Conservation (phyloP, 2,797 vertebrate genomes). For the Harpagifer antarcticus region DNA sequence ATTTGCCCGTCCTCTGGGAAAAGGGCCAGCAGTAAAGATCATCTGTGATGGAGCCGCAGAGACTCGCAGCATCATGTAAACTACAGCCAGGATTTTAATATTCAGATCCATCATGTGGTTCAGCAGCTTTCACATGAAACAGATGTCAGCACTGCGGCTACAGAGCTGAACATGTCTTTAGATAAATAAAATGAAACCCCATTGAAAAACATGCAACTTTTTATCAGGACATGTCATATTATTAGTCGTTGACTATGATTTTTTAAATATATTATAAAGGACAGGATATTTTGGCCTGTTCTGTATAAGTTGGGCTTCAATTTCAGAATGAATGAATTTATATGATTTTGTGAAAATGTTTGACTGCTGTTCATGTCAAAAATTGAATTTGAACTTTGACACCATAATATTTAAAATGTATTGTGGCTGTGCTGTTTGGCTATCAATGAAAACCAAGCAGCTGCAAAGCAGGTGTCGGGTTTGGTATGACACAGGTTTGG, state of each 20-base stretch:
- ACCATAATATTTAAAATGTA: background rate
- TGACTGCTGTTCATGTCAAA: background rate
- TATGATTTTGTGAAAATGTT: background rate
- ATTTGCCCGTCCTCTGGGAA: constrained; percentile 70
- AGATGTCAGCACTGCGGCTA: constrained; percentile 55
- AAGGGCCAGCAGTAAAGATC: constrained; percentile 42
- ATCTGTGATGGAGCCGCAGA: constrained; percentile 34
- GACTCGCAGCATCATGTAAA: constrained; percentile 39
- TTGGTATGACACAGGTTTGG: too few relatives aligned
- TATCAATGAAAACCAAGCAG: background rate
- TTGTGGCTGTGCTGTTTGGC: background rate
- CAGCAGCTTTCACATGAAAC: constrained; percentile 72
- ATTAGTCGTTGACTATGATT: background rate
- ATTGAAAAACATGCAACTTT: background rate
- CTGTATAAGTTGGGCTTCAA: background rate
- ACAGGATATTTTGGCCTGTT: background rate
- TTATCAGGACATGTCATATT: background rate
- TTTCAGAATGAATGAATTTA: background rate
- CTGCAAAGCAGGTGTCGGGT: background rate
- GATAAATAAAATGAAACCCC: background rate
- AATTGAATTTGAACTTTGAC: background rate
- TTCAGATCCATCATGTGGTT: constrained; percentile 72
- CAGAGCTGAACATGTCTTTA: constrained; percentile 35
- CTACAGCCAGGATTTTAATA: constrained; percentile 54
- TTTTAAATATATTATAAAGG: background rate